Conservation (phyloP, 2,888 invertebrate species). For the Fabriciana adippe region DNA sequence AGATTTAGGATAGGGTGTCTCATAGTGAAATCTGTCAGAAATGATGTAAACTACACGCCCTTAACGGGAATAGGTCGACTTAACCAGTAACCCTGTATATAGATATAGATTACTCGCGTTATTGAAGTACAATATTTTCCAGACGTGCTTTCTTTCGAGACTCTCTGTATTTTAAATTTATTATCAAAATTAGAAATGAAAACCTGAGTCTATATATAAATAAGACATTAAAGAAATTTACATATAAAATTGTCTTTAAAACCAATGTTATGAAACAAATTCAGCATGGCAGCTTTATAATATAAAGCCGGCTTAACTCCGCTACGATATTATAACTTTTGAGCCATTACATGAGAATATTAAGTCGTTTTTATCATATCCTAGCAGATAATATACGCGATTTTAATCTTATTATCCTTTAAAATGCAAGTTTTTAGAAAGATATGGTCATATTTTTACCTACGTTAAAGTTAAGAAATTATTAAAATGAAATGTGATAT, state of each 20-base stretch:
- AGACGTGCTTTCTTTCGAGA: neutral
- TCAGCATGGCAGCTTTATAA: constrained; percentile 13
- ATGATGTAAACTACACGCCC: too few relatives aligned
- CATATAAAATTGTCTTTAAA: constrained; percentile 16
- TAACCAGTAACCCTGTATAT: too few relatives aligned
- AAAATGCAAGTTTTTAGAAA: neutral
- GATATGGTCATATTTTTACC: too few relatives aligned
- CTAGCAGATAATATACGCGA: constrained; percentile 12
- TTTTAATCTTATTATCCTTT: constrained; percentile 13
- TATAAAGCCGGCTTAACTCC: constrained; percentile 14
- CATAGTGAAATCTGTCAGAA: too few relatives aligned
- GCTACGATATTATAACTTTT: constrained; percentile 17
- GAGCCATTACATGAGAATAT: constrained; percentile 13
- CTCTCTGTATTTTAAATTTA: neutral
- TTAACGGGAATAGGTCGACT: too few relatives aligned
- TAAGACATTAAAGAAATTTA: constrained; percentile 14
- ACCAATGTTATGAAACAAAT: constrained; percentile 16
- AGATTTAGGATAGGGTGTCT: too few relatives aligned
- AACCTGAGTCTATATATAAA: constrained; percentile 1
- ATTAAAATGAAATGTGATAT: too few relatives aligned
- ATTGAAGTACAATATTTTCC: too few relatives aligned
- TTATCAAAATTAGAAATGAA: neutral
- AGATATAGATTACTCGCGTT: too few relatives aligned
- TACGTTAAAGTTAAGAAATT: too few relatives aligned
- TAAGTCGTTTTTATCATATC: constrained; percentile 16